These are phyloP conservation scores for Halichoerus grypus DNA, from an alignment of 2,113 vertebrate genomes.

Conservation along the genomic window DNA sequence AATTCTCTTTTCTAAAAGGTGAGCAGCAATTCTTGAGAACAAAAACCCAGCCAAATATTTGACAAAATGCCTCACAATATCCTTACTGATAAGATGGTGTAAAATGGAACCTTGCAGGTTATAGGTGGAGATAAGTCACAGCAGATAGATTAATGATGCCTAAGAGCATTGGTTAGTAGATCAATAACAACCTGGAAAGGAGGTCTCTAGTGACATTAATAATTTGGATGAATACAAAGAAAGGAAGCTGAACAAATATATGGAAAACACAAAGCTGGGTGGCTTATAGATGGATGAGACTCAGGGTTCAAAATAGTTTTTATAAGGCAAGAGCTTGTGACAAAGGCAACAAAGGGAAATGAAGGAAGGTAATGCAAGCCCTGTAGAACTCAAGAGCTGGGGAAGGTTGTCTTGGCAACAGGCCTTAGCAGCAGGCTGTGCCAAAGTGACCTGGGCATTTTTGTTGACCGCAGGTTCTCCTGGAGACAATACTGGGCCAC, in stretches of 20 bases:
- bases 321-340: neutral
- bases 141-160: neutral
- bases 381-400: neutral
- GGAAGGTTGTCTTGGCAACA: neutral
- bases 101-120: neutral
- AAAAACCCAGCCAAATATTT: constrained; percentile 4
- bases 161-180: neutral
- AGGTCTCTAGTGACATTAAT: neutral
- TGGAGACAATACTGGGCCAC: neutral
- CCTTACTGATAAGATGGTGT: neutral
- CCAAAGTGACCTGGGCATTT: neutral
- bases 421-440: neutral
- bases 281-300: neutral
- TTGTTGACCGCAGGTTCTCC: neutral
- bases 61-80: neutral
- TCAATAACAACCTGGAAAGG: neutral
- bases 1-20: neutral
- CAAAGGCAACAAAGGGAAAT: constrained; percentile 7
- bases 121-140: neutral
- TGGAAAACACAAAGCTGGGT: neutral
- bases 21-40: neutral
- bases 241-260: neutral
- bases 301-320: neutral
- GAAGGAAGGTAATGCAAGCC: neutral
- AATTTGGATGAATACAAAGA: neutral